These are phyloP conservation scores for Zaprionus capensis DNA, from an alignment of 1,140 invertebrate species.

Conservation along the genomic window DNA sequence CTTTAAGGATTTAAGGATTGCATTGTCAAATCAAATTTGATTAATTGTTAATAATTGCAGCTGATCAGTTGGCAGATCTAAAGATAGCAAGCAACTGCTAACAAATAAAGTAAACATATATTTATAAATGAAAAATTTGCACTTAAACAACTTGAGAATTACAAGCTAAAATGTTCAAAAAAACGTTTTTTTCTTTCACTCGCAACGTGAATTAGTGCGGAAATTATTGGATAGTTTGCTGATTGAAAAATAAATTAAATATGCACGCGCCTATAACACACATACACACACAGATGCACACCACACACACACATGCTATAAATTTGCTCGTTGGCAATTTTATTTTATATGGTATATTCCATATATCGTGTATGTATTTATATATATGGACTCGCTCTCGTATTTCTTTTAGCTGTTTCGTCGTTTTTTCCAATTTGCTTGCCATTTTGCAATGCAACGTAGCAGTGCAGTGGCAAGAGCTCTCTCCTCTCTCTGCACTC, in stretches of 20 bases:
- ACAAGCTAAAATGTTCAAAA: not conserved
- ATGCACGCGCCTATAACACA: not conserved
- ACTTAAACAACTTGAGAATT: constrained; percentile 12
- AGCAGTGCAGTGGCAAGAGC: constrained; percentile 14
- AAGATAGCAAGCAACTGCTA: no score
- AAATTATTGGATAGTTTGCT: constrained; percentile 25
- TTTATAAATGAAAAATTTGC: no score
- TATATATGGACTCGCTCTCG: constrained; percentile 6
- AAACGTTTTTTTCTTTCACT: not conserved
- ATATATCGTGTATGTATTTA: constrained; percentile 8
- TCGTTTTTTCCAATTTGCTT: constrained; percentile 58
- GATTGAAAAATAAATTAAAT: constrained; percentile 30
- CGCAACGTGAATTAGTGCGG: constrained; percentile 20
- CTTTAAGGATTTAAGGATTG: not conserved
- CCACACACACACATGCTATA: constrained; percentile 6
- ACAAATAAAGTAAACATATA: no score
- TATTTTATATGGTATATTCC: constrained; percentile 5
- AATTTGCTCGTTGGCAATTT: constrained; percentile 25
- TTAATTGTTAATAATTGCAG: not conserved
- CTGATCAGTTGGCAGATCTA: no score
- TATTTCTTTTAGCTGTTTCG: constrained; percentile 19
- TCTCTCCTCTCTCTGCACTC: not conserved
- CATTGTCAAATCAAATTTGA: not conserved
- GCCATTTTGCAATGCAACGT: constrained; percentile 64
- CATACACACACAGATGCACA: not conserved